These are phyloP conservation scores for Scaptomyza reducta DNA, from an alignment of 2,888 invertebrate species.

Conservation along the genomic window DNA sequence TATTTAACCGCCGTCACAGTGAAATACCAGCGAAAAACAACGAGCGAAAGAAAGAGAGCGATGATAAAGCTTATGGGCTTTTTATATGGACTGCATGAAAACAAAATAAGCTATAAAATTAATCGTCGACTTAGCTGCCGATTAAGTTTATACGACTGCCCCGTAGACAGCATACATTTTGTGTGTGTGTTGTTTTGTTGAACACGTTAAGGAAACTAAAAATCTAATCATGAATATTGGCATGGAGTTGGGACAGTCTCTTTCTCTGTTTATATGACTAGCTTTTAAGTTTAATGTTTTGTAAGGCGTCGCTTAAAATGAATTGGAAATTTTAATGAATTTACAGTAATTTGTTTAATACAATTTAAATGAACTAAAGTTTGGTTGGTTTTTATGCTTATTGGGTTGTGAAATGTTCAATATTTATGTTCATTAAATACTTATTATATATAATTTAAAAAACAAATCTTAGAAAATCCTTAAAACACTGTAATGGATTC, in stretches of 20 bases:
- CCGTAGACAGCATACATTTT: constrained; percentile 61
- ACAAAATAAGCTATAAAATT: constrained; percentile 77
- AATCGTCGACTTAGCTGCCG: constrained; percentile 74
- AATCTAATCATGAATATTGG: constrained; percentile 18
- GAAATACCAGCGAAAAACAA: constrained; percentile 10
- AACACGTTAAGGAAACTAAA: constrained; percentile 11
- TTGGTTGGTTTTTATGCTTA: neutral
- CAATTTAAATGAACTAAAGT: neutral
- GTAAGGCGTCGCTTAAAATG: constrained; percentile 3
- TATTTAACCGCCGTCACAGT: constrained; percentile 61
- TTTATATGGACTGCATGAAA: constrained; percentile 64
- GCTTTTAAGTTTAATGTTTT: constrained; percentile 6
- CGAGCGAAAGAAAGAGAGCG: neutral
- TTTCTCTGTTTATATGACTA: constrained; percentile 8
- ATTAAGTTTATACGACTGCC: constrained; percentile 57
- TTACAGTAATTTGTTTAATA: constrained; percentile 23
- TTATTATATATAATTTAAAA: too few relatives aligned
- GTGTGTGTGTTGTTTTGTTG: constrained; percentile 18
- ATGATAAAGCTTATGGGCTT: constrained; percentile 53
- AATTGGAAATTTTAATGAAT: constrained; percentile 32
- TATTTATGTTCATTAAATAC: too few relatives aligned
- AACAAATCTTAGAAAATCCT: neutral
- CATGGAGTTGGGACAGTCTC: too few relatives aligned
- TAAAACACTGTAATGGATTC: neutral
- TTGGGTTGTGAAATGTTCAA: neutral